A percentile compares a stretch with the other conserved stretches of the same genome.
Conservation (phyloP, 2,113 vertebrate species). For the Petrocephalus microphthalmus region DNA sequence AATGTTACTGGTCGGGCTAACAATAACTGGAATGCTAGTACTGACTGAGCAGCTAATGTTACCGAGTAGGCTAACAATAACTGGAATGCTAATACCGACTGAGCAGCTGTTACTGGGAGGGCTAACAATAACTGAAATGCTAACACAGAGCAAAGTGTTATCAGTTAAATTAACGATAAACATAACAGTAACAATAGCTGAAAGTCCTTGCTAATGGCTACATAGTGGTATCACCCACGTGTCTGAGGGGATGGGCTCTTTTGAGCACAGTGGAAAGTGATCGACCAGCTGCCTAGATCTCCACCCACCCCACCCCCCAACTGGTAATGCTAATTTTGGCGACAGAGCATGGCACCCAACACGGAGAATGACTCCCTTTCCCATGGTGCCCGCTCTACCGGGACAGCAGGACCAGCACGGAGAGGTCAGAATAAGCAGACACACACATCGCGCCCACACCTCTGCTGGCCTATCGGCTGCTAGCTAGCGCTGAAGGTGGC, state of each 20-base stretch:
- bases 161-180: neutral
- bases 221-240: neutral
- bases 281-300: neutral
- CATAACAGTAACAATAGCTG: neutral
- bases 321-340: constrained; percentile 62
- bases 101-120: neutral
- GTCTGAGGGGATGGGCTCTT: neutral
- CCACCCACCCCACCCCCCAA: neutral
- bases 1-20: neutral
- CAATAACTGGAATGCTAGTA: constrained; percentile 1
- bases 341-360: constrained; percentile 45
- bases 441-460: neutral
- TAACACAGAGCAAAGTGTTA: neutral
- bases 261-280: neutral
- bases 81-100: neutral
- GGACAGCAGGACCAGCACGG: constrained; percentile 3
- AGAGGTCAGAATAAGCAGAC: neutral
- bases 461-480: neutral
- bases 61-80: neutral
- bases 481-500: neutral
- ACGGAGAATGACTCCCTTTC: constrained; percentile 65
- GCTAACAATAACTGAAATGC: neutral
- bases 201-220: neutral
- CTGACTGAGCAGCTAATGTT: neutral
- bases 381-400: constrained; percentile 24